phyloP scores from a whole-genome alignment of 2,797 vertebrate species.

The Hypotaenidia okinawae region DNA sequence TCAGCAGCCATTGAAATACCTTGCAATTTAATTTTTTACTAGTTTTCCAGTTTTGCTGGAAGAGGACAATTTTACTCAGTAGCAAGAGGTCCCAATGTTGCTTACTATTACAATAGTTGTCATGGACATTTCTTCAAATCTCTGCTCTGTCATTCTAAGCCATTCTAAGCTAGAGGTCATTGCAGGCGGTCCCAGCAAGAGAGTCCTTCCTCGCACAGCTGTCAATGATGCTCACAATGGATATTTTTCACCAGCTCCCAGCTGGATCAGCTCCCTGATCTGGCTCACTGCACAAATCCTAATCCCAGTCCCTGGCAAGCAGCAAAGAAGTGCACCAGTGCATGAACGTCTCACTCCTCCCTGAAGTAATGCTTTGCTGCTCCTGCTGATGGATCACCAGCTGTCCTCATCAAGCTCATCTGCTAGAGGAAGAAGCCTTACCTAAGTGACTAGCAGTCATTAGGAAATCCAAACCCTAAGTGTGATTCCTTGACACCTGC shows the following conservation, averaged over 20 bases:
- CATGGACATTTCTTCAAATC: neutral
- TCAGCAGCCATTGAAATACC: neutral
- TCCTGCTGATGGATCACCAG: neutral
- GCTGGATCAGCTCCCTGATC: neutral
- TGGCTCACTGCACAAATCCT: neutral
- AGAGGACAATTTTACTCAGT: neutral
- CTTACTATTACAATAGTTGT: neutral
- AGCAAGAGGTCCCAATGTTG: neutral
- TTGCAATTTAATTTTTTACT: neutral
- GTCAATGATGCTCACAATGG: neutral
- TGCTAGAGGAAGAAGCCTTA: neutral
- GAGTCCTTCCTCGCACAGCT: neutral
- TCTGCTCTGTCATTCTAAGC: neutral
- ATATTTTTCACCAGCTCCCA: neutral
- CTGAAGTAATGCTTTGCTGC: neutral
- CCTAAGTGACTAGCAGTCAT: neutral
- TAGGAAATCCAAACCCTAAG: neutral
- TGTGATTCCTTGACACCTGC: neutral
- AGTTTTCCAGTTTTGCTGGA: neutral
- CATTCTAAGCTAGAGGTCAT: neutral
- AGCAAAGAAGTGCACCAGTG: neutral
- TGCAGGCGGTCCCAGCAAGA: neutral
- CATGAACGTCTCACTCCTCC: accelerated
- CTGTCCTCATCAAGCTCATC: neutral
- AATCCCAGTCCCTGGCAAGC: neutral